phyloP scores from a whole-genome alignment of 2,797 vertebrate genomes.

The Molossus alvarezi region DNA sequence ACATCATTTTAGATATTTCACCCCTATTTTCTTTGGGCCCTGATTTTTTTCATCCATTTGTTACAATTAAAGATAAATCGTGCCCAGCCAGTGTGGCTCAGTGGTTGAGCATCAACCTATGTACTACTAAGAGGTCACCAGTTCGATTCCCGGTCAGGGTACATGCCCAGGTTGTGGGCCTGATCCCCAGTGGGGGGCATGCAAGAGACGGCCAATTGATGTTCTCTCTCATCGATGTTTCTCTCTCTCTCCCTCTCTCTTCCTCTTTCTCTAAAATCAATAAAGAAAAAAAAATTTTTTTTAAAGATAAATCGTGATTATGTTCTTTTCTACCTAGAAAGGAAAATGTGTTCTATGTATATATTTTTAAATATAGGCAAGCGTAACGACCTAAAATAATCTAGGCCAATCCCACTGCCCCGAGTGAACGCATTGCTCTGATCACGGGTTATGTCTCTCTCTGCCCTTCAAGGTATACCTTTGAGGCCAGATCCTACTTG shows the following conservation, averaged over 20 bases:
- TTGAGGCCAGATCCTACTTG: conserved; percentile 72
- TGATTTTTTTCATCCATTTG: background rate
- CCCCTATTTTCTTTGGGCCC: conserved; percentile 19
- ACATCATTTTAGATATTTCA: background rate
- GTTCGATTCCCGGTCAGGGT: too few relatives aligned
- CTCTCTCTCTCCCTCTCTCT: too few relatives aligned
- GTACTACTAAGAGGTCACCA: too few relatives aligned
- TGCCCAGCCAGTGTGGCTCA: too few relatives aligned
- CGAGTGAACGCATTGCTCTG: background rate
- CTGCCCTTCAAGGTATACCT: conserved; percentile 88
- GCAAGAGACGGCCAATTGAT: too few relatives aligned
- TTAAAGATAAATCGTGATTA: background rate
- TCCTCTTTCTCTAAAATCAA: too few relatives aligned
- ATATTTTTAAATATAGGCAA: background rate
- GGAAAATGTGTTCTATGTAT: background rate
- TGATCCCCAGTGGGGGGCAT: too few relatives aligned
- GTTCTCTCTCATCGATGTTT: too few relatives aligned
- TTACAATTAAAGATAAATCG: conserved; percentile 45
- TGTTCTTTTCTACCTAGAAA: background rate
- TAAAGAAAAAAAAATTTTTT: too few relatives aligned
- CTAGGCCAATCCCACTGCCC: background rate
- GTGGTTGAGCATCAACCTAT: too few relatives aligned
- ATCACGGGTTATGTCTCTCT: background rate
- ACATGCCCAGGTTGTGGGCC: too few relatives aligned
- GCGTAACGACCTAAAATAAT: background rate